Evolutionary conservation across 2,888 invertebrate genomes (phyloP).

Genomic region (Watsonalla cultraria): DNA sequence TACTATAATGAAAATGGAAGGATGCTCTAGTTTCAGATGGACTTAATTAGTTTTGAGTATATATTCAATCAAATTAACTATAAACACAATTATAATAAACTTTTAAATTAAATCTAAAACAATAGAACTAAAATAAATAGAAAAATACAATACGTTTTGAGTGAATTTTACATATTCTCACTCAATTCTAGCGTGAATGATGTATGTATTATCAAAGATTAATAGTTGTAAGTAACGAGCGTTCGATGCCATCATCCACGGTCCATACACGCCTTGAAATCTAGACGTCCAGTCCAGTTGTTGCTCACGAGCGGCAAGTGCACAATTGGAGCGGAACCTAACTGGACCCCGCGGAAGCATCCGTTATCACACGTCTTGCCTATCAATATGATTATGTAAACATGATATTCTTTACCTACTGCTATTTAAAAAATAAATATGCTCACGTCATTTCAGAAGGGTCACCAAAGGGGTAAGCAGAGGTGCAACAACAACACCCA

Average conservation of each 20-base stretch:
- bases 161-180: too few species aligned
- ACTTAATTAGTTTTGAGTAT: background rate
- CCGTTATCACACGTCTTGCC: constrained; percentile 38
- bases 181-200: too few species aligned
- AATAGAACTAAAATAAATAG: too few species aligned
- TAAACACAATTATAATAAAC: too few species aligned
- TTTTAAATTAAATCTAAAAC: too few species aligned
- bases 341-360: constrained; percentile 42
- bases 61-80: too few species aligned
- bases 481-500: too few species aligned
- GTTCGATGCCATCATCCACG: background rate
- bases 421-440: constrained; percentile 9
- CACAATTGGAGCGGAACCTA: constrained; percentile 63
- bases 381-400: constrained; percentile 30
- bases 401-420: constrained; percentile 5
- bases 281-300: constrained; percentile 20
- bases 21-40: too few species aligned
- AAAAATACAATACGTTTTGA: too few species aligned
- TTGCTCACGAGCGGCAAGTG: constrained; percentile 28
- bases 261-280: constrained; percentile 18
- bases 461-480: too few species aligned
- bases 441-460: background rate
- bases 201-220: too few species aligned
- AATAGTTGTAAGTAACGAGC: background rate
- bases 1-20: too few species aligned